Evolutionary conservation across 2,113 vertebrate genomes (phyloP).

Genomic region (Bubo scandiacus): DNA sequence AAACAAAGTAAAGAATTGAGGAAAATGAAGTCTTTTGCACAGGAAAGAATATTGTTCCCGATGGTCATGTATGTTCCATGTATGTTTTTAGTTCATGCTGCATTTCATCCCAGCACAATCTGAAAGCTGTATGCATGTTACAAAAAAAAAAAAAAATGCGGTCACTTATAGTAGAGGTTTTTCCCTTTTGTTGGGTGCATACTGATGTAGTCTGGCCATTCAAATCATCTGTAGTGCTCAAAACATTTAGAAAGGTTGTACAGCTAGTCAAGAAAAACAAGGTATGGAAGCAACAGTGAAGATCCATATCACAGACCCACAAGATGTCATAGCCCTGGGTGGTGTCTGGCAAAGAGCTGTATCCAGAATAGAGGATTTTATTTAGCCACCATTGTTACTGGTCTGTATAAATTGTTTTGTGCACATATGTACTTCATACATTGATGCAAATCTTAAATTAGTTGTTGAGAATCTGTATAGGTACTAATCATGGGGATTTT

Average conservation of each 20-base stretch:
- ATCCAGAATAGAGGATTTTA: background rate
- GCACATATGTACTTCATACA: background rate
- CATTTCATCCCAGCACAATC: background rate
- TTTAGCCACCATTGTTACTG: background rate
- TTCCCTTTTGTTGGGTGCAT: background rate
- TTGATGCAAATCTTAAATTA: background rate
- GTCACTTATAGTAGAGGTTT: background rate
- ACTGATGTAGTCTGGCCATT: background rate
- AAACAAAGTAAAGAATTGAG: background rate
- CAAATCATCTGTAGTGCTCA: background rate
- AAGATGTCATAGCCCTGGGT: background rate
- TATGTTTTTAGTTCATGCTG: background rate
- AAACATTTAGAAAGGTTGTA: background rate
- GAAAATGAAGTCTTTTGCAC: background rate
- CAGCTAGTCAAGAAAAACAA: background rate
- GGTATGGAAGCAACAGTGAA: background rate
- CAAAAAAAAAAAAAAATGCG: background rate
- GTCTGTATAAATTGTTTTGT: background rate
- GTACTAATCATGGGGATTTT: background rate
- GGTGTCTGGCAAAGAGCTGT: background rate
- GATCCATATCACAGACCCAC: background rate
- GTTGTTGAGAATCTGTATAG: background rate
- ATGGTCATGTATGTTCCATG: background rate
- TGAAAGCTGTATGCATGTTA: background rate
- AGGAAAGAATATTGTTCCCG: background rate